Base-by-base conservation (phyloP, 2,797 vertebrate species). In the Enoplosus armatus region DNA sequence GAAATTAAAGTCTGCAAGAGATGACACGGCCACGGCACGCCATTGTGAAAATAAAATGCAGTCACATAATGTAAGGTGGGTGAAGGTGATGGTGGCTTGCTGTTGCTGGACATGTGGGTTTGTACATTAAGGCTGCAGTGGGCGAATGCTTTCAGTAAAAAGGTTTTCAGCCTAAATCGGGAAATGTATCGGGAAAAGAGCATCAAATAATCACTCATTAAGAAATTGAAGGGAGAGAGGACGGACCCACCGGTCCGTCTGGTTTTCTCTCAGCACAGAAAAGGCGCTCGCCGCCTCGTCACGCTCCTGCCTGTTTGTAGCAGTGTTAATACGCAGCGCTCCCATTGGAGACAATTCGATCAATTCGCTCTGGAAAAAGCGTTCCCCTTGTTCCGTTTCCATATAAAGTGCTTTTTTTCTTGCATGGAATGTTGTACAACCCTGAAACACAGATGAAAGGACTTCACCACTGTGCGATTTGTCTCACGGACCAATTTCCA, bases 1-100 rank as follows among this genome's bases (percentile, higher is more conserved):
- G 24, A 77, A 63, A n/a, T n/a, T 22, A 6, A 77, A 66, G 20
- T 50, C 41, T n/a, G 31, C 48, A 43, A 37, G 50, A 45, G 15
- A 22, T 43, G 55, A 39, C 50, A 1, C 6, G 51, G 50, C 43
- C 48, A 29, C 12, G 26, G 41, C 37, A 29, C 43, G 37, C 24
- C n/a, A 55, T 47, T 69, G 53, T 39, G 10, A 5, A 11, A 55
- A 9, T 31, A 29, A 64, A 37, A 61, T 8, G 26, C 14, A 31
- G 33, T 61, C 2, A 29, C 33, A 54, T 47, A n/a, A 5, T 48
- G 10, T 18, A 29, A 37, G 20, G 1, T 24, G 35, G 22, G 29
- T 56, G 27, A 22, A 10, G 51, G n/a, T 54, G n/a, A 51, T 22
- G 7, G 0, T 43, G 16, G 14, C n/a, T 20, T 63, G 20, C 5